These are phyloP conservation scores for Drosophila fulvimacula DNA, from an alignment of 2,888 invertebrate species.

Conservation along the genomic window DNA sequence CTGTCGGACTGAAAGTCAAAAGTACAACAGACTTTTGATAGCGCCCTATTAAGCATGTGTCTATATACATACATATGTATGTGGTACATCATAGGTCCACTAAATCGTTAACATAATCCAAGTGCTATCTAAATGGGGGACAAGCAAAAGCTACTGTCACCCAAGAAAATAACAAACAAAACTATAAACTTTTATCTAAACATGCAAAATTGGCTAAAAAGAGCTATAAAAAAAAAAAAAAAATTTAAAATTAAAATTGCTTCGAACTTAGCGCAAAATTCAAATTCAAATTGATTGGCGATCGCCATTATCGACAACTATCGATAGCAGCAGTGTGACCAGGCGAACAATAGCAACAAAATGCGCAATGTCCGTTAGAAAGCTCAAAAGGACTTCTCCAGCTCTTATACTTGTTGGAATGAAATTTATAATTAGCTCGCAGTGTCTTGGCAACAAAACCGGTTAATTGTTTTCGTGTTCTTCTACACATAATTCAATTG, in stretches of 20 bases:
- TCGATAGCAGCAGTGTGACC: conserved; percentile 35
- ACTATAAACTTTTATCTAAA: conserved; percentile 21
- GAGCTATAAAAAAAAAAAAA: no score
- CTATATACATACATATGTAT: background rate
- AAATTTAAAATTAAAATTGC: background rate
- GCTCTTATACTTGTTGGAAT: background rate
- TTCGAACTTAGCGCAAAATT: background rate
- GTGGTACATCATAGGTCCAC: conserved; percentile 3
- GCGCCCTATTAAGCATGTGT: background rate
- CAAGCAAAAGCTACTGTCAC: conserved; percentile 1
- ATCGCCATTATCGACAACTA: conserved; percentile 45
- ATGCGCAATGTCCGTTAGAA: conserved; percentile 24
- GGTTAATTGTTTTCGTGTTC: conserved; percentile 32
- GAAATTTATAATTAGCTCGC: conserved; percentile 12
- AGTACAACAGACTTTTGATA: conserved; percentile 35
- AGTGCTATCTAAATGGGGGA: conserved; percentile 3
- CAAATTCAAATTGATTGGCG: conserved; percentile 1
- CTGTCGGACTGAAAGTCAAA: conserved; percentile 37
- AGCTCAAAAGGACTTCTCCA: conserved; percentile 9
- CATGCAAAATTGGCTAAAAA: background rate
- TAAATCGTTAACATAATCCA: conserved; percentile 28
- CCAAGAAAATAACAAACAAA: conserved; percentile 2
- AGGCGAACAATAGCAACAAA: background rate
- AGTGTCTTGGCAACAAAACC: conserved; percentile 30
- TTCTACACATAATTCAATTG: conserved; percentile 31